Conservation (phyloP, 2,888 invertebrate genomes). For the Ophonus ardosiacus region DNA sequence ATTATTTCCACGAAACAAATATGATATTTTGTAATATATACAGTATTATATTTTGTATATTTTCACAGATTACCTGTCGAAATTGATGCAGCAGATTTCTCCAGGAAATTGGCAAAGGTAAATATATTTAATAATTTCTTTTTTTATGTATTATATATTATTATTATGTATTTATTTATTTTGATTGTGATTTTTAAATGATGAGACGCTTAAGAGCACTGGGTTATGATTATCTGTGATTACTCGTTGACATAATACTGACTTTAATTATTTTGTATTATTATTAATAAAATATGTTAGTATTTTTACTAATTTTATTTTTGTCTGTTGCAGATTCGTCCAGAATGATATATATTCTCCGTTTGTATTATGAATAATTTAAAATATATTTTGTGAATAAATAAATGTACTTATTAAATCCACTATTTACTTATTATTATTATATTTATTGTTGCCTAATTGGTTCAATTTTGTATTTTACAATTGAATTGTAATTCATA, state of each 20-base stretch:
- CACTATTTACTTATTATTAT: no score
- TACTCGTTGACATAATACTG: slow-evolving; percentile 23
- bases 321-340: neutral
- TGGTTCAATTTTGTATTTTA: no score
- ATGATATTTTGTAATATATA: neutral
- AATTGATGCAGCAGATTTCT: neutral
- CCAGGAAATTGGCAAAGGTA: neutral
- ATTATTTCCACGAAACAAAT: neutral
- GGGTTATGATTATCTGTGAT: slow-evolving; percentile 26
- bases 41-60: neutral
- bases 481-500: no score
- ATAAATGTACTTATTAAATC: no score
- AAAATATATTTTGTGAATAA: neutral
- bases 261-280: neutral
- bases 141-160: neutral
- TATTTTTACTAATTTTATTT: neutral
- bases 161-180: no score
- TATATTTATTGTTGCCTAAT: no score
- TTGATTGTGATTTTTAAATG: neutral
- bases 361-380: neutral
- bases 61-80: neutral
- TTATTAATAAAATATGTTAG: neutral
- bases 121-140: neutral
- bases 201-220: slow-evolving; percentile 24
- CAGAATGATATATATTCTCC: no score